Base-by-base conservation (phyloP, 2,113 vertebrate genomes). In the Zingel zingel region DNA sequence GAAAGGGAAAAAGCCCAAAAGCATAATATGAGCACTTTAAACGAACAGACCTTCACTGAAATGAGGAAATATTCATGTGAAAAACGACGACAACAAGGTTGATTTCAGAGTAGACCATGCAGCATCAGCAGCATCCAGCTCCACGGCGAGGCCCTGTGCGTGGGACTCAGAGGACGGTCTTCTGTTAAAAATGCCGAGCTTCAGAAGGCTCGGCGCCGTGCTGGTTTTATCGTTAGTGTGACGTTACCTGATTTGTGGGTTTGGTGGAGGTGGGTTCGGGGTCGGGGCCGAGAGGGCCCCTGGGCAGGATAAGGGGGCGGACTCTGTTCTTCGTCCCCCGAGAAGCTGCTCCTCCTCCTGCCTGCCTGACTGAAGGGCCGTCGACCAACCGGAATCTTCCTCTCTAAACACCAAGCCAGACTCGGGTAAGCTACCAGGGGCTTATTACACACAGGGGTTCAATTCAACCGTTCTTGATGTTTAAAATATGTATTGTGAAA, bases 321-420 rank as follows among this genome's bases (percentile, higher is more conserved):
- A 93, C 96, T 96, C 95, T 98, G 97, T 95, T 97, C 95, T 91
- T 96, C 96, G 81, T 97, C 95, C 83, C 97, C 97, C 88, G 97
- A 97, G 96, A 97, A 96, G 96, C 96, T 97, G 96, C 96, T 97
- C 96, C 97, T 97, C 96, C 85, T 93, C 94, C 96, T 96, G 96
- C 95, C 95, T 94, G 96, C 94, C 96, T 98, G 96, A 97, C 96
- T 96, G 96, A 97, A 94, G 93, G 96, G 96, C 95, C 97, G 97
- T 94, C 97, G 97, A 95, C 96, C 97, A 95, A 97, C 89, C 85
- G 96, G 96, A 91, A 96, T 97, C 96, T 97, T 99, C 97, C 97
- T 97, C 95, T 98, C 98, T 98, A 98, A 97, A 98, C 93, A 98
- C 96, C 96, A 97, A 97, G 96, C 95, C 96, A 97, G 94, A 97